Evolutionary conservation across 2,888 invertebrate genomes (phyloP).

Genomic region (Mesorhabditis belari): DNA sequence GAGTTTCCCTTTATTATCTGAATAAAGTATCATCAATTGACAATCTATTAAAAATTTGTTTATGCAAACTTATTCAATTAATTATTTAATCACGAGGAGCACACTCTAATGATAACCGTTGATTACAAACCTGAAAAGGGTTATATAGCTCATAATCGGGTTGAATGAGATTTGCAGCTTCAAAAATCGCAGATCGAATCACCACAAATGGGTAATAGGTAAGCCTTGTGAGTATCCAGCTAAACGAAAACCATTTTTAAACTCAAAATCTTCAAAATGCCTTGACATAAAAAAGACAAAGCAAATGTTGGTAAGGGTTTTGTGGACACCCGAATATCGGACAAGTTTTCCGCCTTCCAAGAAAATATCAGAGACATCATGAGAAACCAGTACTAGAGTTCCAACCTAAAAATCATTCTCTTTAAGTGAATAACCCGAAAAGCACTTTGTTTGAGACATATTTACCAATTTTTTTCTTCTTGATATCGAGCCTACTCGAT

Average conservation of each 20-base stretch:
- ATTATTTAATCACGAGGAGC: too few species aligned
- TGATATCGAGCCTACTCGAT: too few species aligned
- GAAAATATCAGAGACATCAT: slow-evolving; percentile 57
- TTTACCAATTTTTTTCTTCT: too few species aligned
- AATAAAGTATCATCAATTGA: too few species aligned
- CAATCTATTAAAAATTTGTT: too few species aligned
- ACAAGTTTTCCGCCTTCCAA: slow-evolving; percentile 54
- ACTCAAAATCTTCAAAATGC: slow-evolving; percentile 9
- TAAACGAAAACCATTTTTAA: slow-evolving; percentile 9
- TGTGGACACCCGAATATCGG: slow-evolving; percentile 32
- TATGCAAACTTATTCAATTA: too few species aligned
- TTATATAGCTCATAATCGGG: slow-evolving; percentile 40
- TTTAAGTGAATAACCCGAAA: too few species aligned
- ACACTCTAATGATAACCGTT: neutral
- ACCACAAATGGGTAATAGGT: slow-evolving; percentile 44
- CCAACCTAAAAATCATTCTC: slow-evolving; percentile 35
- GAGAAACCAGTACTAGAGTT: slow-evolving; percentile 54
- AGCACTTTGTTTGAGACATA: too few species aligned
- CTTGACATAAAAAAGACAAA: slow-evolving; percentile 39
- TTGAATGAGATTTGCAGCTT: slow-evolving; percentile 43
- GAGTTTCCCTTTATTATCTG: too few species aligned
- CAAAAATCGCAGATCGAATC: slow-evolving; percentile 37
- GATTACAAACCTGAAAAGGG: slow-evolving; percentile 14
- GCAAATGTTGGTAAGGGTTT: slow-evolving; percentile 29
- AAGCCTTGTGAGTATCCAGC: slow-evolving; percentile 44